Base-by-base conservation (phyloP, 2,888 invertebrate species). In the Megamerina dolium region DNA sequence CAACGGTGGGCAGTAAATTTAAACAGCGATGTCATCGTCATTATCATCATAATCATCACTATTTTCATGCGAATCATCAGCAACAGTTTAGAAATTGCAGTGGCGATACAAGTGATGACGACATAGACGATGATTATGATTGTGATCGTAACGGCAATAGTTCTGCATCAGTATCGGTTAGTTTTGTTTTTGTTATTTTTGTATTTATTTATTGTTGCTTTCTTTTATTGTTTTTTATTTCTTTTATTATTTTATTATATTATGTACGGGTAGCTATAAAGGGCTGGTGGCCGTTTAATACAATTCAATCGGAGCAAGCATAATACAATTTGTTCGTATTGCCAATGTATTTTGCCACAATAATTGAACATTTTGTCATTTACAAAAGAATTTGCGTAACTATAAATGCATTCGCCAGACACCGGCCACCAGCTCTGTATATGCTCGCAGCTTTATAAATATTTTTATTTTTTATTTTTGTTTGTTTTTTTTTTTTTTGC, bases 131-230 rank as follows among this genome's bases (percentile, higher is more conserved):
- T 53, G 50, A 26, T 34, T 38, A 20, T 27, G 35, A 39, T 42
- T 36, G 30, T 45, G 53, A 48, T 52, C n/a, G n/a, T n/a, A 52
- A 45, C 55, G 55, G 56, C 48, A 53, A 55, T 53, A 60, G 57
- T 59, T 58, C 57, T 49, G 54, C 58, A 5, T 37, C 44, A 45
- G 60, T 59, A 53, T 57, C 57, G 64, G 64, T 64, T 61, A 64
- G 64, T 64, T 58, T 53, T 55, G 23, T 57, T 52, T 48, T 52
- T 46, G 51, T 53, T 55, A 23, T 23, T 23, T 46, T 30, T 43
- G 29, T 46, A 45, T 41, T 39, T 46, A 26, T 21, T 46, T 38
- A 33, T 41, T 23, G 52, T 51, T 43, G 40, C 30, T 52, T 52
- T 57, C 33, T 23, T 12, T 19, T 20, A 18, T 39, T 23, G 16